phyloP scores from a whole-genome alignment of 2,113 vertebrate genomes.

The Corythornis vintsioides region DNA sequence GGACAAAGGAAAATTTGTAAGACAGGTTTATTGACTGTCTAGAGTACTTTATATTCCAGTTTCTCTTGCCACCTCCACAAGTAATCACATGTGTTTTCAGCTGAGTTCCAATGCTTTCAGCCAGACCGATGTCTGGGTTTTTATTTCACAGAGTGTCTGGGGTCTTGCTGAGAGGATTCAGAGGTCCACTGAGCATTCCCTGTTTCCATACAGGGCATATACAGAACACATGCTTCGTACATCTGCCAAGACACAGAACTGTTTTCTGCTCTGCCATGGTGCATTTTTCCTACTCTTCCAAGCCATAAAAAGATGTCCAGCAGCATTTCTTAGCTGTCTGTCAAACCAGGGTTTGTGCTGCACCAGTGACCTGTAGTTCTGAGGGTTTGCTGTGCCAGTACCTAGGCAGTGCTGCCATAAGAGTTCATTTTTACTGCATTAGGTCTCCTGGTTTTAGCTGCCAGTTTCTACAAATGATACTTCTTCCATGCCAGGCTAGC shows the following conservation, averaged over 20 bases:
- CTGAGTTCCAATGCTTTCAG: constrained; percentile 27
- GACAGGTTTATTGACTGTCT: constrained; percentile 61
- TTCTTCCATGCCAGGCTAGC: not conserved
- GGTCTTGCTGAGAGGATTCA: not conserved
- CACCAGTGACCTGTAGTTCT: not conserved
- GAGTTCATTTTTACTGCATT: not conserved
- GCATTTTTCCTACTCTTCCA: not conserved
- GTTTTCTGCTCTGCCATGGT: not conserved
- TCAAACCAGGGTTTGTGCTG: not conserved
- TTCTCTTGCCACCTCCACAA: constrained; percentile 49
- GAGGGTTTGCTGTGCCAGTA: not conserved
- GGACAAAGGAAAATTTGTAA: constrained; percentile 15
- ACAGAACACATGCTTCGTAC: not conserved
- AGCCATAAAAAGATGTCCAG: not conserved
- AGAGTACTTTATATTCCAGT: constrained; percentile 18
- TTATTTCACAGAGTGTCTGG: constrained; percentile 45
- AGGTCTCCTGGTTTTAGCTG: not conserved
- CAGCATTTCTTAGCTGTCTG: not conserved
- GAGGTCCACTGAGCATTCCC: constrained; percentile 14
- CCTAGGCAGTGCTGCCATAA: not conserved
- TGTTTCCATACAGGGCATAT: not conserved
- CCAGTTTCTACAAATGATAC: not conserved
- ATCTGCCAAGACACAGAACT: not conserved
- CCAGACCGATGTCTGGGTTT: constrained; percentile 51
- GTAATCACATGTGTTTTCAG: constrained; percentile 48